Conservation (phyloP, 2,113 vertebrate genomes). For the Connochaetes taurinus region DNA sequence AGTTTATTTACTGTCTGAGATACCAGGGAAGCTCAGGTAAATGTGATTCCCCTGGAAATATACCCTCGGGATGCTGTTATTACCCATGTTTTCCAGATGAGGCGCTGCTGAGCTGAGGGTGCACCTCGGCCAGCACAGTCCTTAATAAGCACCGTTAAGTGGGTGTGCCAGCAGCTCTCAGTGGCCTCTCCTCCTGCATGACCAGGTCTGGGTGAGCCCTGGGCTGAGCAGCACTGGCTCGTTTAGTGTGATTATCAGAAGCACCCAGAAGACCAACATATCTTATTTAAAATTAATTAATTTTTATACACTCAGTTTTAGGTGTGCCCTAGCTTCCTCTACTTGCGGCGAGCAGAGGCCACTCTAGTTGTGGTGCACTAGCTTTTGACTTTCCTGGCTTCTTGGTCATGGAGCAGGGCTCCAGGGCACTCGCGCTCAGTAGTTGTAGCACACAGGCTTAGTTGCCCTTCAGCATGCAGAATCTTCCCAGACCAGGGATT, state of each 20-base stretch:
- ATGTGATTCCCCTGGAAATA: neutral
- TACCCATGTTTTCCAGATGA: neutral
- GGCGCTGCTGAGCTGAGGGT: neutral
- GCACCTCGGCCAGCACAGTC: neutral
- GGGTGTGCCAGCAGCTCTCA: neutral
- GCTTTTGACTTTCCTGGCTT: neutral
- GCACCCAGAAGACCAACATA: neutral
- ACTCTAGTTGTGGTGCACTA: neutral
- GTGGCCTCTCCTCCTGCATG: neutral
- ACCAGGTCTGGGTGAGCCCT: neutral
- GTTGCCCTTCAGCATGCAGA: neutral
- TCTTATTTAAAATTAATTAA: neutral
- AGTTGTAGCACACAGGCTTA: neutral
- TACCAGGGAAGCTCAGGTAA: neutral
- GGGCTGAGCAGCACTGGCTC: neutral
- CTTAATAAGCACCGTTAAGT: neutral
- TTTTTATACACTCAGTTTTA: neutral
- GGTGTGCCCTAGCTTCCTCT: neutral
- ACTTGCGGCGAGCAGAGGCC: neutral
- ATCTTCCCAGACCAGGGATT: neutral
- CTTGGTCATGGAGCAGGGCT: neutral
- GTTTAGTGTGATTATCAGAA: too few species aligned
- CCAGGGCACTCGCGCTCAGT: accelerated
- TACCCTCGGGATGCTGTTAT: accelerated
- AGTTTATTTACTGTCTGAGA: neutral